Evolutionary conservation across 92 coral and sea anemone species (phyloP).

Genomic region (Epizoanthus scotinus): DNA sequence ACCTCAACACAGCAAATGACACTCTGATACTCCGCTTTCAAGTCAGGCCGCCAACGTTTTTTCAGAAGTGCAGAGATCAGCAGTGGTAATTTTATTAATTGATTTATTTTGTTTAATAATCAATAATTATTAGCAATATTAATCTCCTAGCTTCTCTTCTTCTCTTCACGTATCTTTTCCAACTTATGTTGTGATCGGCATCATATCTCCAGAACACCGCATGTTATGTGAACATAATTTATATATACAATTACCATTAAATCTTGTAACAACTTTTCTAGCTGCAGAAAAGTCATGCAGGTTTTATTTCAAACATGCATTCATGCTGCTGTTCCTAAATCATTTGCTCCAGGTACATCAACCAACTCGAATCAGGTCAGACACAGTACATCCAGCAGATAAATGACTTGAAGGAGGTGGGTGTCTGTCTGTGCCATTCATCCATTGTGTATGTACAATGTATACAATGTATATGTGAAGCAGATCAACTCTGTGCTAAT

Average conservation of each 20-base stretch:
- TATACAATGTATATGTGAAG: too few species aligned
- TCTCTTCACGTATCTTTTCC: neutral
- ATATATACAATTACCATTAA: neutral
- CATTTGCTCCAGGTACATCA: conserved; percentile 80
- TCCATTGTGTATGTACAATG: neutral
- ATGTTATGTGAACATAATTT: too few species aligned
- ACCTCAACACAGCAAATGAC: conserved; percentile 91
- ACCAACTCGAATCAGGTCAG: conserved; percentile 78
- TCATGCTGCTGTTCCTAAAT: neutral
- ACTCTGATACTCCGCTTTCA: conserved; percentile 96
- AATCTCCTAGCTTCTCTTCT: neutral
- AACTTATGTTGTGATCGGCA: neutral
- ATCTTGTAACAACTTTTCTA: neutral
- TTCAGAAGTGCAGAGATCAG: conserved; percentile 98
- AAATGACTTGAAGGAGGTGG: conserved; percentile 94
- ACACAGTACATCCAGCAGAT: conserved; percentile 93
- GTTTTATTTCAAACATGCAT: neutral
- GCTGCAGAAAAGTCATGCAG: neutral
- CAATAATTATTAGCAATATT: too few species aligned
- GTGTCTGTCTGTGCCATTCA: neutral
- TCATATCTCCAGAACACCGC: too few species aligned
- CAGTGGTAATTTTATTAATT: conserved; percentile 68
- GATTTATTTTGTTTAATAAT: too few species aligned
- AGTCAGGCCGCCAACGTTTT: conserved; percentile 98
- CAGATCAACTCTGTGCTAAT: too few species aligned